phyloP scores from a whole-genome alignment of 2,888 invertebrate species.

The Epinotia ramella region DNA sequence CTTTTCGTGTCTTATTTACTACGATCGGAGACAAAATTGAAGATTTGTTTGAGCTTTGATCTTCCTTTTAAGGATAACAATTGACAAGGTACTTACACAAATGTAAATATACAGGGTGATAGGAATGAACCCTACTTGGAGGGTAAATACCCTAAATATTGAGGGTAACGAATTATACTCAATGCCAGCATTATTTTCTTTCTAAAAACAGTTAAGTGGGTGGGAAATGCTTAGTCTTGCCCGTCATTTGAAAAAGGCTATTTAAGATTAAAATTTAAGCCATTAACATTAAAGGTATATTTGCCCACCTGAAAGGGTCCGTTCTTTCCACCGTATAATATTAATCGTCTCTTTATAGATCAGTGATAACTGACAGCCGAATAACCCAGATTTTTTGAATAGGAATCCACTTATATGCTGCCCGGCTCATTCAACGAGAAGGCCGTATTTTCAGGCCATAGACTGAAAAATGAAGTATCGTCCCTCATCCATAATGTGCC shows the following conservation, averaged over 20 bases:
- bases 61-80: conserved; percentile 7
- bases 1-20: background rate
- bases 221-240: no score
- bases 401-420: background rate
- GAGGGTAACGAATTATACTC: no score
- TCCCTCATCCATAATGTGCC: conserved; percentile 33
- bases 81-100: background rate
- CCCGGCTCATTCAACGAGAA: background rate
- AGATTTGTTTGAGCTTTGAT: conserved; percentile 14
- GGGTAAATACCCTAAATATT: no score
- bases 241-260: no score
- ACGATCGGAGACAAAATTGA: background rate
- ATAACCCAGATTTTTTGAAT: background rate
- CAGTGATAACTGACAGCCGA: no score
- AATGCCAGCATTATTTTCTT: no score
- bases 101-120: background rate
- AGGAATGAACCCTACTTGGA: no score
- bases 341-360: background rate
- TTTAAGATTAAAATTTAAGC: no score
- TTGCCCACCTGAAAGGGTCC: background rate
- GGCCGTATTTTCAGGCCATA: background rate
- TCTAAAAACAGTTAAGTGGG: no score
- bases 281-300: background rate
- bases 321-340: background rate
- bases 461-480: conserved; percentile 14